A percentile compares a stretch with the other conserved stretches of the same genome.
Conservation (phyloP, 1,140 invertebrate species). For the Tyrophagus putrescentiae region DNA sequence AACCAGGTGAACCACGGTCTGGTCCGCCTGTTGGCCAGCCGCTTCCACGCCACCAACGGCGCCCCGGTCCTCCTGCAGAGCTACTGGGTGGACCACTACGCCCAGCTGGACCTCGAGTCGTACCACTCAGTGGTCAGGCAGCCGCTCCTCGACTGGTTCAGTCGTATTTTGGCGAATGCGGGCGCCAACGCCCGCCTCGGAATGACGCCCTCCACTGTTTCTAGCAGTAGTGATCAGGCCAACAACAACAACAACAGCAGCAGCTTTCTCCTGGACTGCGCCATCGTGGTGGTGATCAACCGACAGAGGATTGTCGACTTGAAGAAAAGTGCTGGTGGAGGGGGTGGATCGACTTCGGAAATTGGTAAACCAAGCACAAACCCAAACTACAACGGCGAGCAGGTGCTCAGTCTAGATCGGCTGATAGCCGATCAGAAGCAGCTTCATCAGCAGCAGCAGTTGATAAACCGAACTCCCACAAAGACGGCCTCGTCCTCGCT, state of each 20-base stretch:
- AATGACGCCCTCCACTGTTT: too few relatives aligned
- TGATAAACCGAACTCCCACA: neutral
- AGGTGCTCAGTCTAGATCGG: neutral
- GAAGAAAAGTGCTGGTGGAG: too few relatives aligned
- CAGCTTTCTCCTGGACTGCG: neutral
- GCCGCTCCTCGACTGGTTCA: slow-evolving; percentile 3
- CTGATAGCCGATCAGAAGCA: neutral
- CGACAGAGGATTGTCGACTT: too few relatives aligned
- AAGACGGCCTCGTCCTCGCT: neutral
- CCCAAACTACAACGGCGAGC: too few relatives aligned
- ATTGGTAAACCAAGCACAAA: too few relatives aligned
- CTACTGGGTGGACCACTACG: slow-evolving; percentile 5
- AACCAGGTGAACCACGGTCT: neutral
- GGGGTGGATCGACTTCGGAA: too few relatives aligned
- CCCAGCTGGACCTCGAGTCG: slow-evolving; percentile 4
- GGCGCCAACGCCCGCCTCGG: neutral
- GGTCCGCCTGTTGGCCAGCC: neutral
- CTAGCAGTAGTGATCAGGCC: too few relatives aligned
- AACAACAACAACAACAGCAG: too few relatives aligned
- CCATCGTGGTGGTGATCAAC: neutral
- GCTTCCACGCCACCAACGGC: neutral
- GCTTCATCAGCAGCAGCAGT: neutral
- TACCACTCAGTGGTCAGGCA: neutral
- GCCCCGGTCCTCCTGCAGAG: neutral
- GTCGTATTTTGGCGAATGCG: neutral